Percentiles rank a stretch among this genome's conserved stretches.
phyloP scores from a whole-genome alignment of 2,797 vertebrate species.

The Poecilia wingei region DNA sequence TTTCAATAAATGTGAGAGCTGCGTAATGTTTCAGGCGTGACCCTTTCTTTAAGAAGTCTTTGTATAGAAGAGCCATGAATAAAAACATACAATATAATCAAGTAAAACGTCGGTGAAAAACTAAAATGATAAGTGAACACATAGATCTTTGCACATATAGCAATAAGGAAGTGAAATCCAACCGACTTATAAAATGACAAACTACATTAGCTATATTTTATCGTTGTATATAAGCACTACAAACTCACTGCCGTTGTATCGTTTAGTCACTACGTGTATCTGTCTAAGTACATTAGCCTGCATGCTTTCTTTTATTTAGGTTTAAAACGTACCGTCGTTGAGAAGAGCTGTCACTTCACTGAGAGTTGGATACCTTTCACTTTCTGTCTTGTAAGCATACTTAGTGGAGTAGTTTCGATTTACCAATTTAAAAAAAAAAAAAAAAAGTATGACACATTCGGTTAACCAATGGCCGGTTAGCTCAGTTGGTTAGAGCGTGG shows the following conservation, averaged over 20 bases:
- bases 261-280: background rate
- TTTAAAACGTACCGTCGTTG: background rate
- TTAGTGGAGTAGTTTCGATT: background rate
- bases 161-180: background rate
- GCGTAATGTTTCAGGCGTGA: background rate
- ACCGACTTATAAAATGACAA: background rate
- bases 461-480: slow-evolving; percentile 49
- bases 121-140: background rate
- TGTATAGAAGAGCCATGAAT: no score
- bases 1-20: background rate
- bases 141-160: background rate
- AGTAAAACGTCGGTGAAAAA: background rate
- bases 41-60: background rate
- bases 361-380: background rate
- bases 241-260: background rate
- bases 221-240: background rate
- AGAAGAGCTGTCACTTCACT: background rate
- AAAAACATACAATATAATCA: background rate
- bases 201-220: background rate
- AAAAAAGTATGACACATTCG: rapidly evolving
- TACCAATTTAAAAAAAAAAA: no score
- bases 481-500: slow-evolving; percentile 82
- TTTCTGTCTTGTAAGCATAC: slow-evolving; percentile 13
- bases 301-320: background rate
- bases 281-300: no score